Percentiles rank a stretch among this genome's conserved stretches.
These are phyloP conservation scores for Buceros bicornis DNA, from an alignment of 2,797 vertebrate species.

Conservation along the genomic window DNA sequence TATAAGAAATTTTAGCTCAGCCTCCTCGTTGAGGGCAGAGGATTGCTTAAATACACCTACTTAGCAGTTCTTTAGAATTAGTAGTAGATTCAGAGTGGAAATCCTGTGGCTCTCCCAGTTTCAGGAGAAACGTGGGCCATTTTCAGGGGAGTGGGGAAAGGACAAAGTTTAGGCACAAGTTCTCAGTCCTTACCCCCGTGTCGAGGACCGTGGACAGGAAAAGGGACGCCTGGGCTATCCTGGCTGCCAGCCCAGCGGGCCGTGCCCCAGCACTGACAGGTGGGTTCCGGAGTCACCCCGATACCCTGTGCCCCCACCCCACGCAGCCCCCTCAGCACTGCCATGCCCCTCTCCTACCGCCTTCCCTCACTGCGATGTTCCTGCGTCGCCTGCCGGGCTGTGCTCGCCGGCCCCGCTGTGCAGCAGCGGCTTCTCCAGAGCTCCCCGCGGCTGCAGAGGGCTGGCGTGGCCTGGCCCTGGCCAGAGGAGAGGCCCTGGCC, in stretches of 20 bases:
- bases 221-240: not conserved
- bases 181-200: not conserved
- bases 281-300: not conserved
- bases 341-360: not conserved
- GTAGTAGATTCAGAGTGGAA: not conserved
- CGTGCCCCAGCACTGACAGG: not conserved
- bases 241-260: not conserved
- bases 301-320: not conserved
- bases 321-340: not conserved
- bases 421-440: not conserved
- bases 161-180: not conserved
- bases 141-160: not conserved
- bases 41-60: not conserved
- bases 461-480: too few relatives aligned
- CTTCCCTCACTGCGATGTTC: rapidly evolving
- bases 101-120: not conserved
- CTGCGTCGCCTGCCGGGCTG: not conserved
- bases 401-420: rapidly evolving
- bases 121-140: rapidly evolving
- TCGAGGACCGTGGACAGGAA: not conserved
- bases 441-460: too few relatives aligned
- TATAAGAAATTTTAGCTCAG: not conserved
- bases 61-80: not conserved
- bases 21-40: not conserved
- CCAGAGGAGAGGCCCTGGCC: rapidly evolving